Evolutionary conservation across 2,797 vertebrate species (phyloP), one percentile per base, ranked within the genome.

Genomic region (Microctenopoma lineatum): DNA sequence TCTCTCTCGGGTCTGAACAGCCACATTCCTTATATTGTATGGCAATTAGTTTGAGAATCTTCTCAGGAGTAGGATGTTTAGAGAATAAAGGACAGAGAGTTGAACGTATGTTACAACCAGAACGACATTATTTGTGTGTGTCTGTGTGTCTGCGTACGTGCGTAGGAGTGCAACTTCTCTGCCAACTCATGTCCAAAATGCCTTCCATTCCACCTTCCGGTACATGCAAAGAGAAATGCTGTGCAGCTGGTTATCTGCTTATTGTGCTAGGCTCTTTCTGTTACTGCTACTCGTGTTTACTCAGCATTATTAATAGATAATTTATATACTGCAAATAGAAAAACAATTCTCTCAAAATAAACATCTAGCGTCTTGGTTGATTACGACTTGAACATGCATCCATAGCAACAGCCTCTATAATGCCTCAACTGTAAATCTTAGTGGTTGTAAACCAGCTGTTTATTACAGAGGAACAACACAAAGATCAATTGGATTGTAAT

Each of bases 151-250:
- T 42, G 38, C 56, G 50, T 15, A 29, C 32, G 58, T 38, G 14
- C 3, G 50, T 53, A 11, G 44, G 47, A 26, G 39, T 18, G 15
- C 16, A 3, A n/a, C 54, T 81, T 85, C 90, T 91, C 90, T 62
- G 26, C 57, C n/a, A 41, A 64, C 57, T 69, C 72, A 89, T 89
- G 88, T 87, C 32, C 32, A 21, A 74, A 84, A 90, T 90, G 41
- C 80, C 58, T 83, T 74, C 58, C 87, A 85, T 91, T 88, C 78
- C 73, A 59, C 61, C 53, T 77, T 52, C 14, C 53, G 8, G 7
- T 63, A 73, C 55, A 62, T 56, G 74, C 64, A 77, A 76, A 72
- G 69, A 84, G 60, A 90, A 90, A 91, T 92, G 87, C 68, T 75
- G 90, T 73, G 57, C 5, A 41, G 71, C 87, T 81, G 86, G 84